Evolutionary conservation across 2,797 vertebrate species (phyloP), one percentile per base, ranked within the genome.

Genomic region (Aselliscus stoliczkanus): DNA sequence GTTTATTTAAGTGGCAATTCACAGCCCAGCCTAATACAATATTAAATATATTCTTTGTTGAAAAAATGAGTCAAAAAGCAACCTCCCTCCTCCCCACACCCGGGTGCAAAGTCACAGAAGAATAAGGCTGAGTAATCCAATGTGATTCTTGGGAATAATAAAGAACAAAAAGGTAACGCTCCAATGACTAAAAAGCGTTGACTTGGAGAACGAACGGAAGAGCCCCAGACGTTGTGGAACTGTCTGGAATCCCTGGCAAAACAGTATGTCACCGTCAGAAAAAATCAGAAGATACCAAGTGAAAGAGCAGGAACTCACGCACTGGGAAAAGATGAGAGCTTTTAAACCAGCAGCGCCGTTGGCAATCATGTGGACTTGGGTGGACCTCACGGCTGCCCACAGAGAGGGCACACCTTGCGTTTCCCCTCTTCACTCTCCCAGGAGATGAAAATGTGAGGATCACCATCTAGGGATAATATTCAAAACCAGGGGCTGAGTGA

Each of bases 341-440:
- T 18, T 58, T 64, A 13, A 39, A 58, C 31, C 47, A 50, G 2
- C 18, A 18, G 29, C 20, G 5, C 27, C 37, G 17, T 3, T 0
- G 4, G 25, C 13, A 20, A 5, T 8, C 20, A 8, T 6, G 0
- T 1, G 7, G 18, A 21, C 21, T 18, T 42, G 39, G 4, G 1
- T 3, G 67, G 15, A 14, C 14, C n/a, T 27, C 31, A 13, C 7
- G 47, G 47, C 47, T 50, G 47, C 80, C 72, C 29, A 10, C 34
- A 0, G 11, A 12, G 0, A 9, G 64, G 34, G 9, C 47, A 34
- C 23, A 3, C 31, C 44, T 20, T 37, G 62, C 9, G 20, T 54
- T 42, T 50, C 12, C 3, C 13, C 14, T 50, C 47, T 14, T 50
- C 47, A 15, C 12, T 50, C 47, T 50, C 47, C 47, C 47, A 15